Conservation (phyloP, 1,140 invertebrate species). For the Penaeus chinensis region DNA sequence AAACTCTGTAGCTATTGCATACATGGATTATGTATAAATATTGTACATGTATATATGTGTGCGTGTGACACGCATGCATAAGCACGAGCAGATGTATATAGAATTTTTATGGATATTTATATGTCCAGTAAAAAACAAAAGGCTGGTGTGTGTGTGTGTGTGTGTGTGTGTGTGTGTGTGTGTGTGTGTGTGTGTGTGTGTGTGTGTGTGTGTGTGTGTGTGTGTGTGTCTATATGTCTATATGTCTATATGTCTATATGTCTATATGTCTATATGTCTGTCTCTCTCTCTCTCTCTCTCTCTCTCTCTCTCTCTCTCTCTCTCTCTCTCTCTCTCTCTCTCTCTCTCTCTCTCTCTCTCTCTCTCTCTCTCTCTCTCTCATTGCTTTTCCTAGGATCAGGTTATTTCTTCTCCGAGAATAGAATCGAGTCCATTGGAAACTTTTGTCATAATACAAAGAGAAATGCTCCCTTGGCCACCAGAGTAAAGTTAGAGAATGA, state of each 20-base stretch:
- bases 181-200: not conserved
- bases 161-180: not conserved
- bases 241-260: not conserved
- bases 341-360: too few species aligned
- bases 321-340: too few species aligned
- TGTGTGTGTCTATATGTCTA: not conserved
- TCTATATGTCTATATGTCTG: not conserved
- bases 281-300: too few species aligned
- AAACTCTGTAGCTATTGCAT: not conserved
- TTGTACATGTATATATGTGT: not conserved
- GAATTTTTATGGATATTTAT: constrained; percentile 14
- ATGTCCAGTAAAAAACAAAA: not conserved
- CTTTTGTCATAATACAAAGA: too few species aligned
- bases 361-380: too few species aligned
- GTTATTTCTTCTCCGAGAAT: too few species aligned
- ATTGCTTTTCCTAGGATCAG: too few species aligned
- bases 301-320: too few species aligned
- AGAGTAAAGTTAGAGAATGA: too few species aligned
- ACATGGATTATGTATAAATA: not conserved
- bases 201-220: not conserved
- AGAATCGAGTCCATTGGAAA: too few species aligned
- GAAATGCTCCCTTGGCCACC: too few species aligned
- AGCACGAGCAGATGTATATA: not conserved
- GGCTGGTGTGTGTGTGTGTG: not conserved
- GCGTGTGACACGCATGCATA: too few species aligned